Base-by-base conservation (phyloP, 2,113 vertebrate genomes). In the Mustela lutreola region DNA sequence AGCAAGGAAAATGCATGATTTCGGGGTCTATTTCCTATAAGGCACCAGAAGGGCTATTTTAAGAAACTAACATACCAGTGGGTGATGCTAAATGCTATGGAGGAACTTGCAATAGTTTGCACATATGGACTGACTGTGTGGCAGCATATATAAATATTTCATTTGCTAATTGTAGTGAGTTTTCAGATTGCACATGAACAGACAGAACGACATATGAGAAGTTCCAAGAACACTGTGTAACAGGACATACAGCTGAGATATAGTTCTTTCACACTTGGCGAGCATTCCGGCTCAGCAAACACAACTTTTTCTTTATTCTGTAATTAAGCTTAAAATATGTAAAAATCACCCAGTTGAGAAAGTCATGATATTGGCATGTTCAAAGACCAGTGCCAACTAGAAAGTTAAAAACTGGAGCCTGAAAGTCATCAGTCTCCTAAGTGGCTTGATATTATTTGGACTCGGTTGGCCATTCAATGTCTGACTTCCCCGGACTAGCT, bases 221-320 rank as follows among this genome's bases (percentile, higher is more conserved):
- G 94, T 95, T 98, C 97, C 97, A 97, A 97, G 98, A 98, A 98
- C 97, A 97, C 92, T 85, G 73, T 97, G 98, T 98, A 95, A 97
- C 85, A 97, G 95, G 91, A 98, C 97, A 97, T 97, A 96, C 96
- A 98, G 95, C 85, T 97, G 98, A 98, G 76, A 96, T 96, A 78
- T 16, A 93, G 76, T 97, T 98, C 95, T 94, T 94, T 95, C 81
- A 94, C 36, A 50, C 80, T 97, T 97, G 97, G 92, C 24, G 0
- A 96, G 92, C 62, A 50, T 91, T 94, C 33, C 24, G 86, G 87
- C 81, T 96, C 81, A 94, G 81, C 28, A 50, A 96, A 93, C 81
- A 79, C 65, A 90, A 63, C 92, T 96, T 92, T 95, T 95, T 79
- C 83, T 92, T 92, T 95, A 91, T 97, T 86, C 85, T 91, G 96